Evolutionary conservation across 2,888 invertebrate genomes (phyloP).

Genomic region (Steinernema scapterisci): DNA sequence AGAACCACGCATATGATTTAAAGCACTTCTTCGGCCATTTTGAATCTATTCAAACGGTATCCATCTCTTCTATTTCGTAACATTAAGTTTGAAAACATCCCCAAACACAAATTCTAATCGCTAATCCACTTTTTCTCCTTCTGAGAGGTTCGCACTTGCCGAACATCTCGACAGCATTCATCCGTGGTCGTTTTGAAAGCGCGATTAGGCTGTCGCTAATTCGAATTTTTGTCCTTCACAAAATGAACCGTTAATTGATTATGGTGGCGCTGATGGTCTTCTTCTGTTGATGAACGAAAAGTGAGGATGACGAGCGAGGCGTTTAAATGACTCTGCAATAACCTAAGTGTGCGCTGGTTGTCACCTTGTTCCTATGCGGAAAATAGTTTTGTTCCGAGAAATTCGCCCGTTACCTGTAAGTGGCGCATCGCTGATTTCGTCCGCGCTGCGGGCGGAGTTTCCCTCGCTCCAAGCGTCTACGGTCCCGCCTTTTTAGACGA

Average conservation of each 20-base stretch:
- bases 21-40: background rate
- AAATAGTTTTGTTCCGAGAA: background rate
- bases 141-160: conserved; percentile 1
- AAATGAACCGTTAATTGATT: conserved; percentile 33
- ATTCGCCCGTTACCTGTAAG: background rate
- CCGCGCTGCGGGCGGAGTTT: background rate
- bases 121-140: background rate
- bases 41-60: background rate
- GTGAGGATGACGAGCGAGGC: conserved; percentile 9
- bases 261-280: conserved; percentile 22
- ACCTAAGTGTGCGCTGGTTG: too few relatives aligned
- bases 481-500: conserved; percentile 30
- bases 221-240: conserved; percentile 26
- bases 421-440: background rate
- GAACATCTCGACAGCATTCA: background rate
- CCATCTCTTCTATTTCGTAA: too few relatives aligned
- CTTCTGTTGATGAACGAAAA: conserved; percentile 14
- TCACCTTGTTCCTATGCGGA: background rate
- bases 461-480: background rate
- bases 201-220: conserved; percentile 10
- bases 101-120: background rate
- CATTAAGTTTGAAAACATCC: too few relatives aligned
- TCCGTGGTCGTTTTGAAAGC: background rate
- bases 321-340: background rate
- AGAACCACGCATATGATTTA: background rate